Evolutionary conservation across 2,888 invertebrate species (phyloP).

Genomic region (Pheosia gnoma): DNA sequence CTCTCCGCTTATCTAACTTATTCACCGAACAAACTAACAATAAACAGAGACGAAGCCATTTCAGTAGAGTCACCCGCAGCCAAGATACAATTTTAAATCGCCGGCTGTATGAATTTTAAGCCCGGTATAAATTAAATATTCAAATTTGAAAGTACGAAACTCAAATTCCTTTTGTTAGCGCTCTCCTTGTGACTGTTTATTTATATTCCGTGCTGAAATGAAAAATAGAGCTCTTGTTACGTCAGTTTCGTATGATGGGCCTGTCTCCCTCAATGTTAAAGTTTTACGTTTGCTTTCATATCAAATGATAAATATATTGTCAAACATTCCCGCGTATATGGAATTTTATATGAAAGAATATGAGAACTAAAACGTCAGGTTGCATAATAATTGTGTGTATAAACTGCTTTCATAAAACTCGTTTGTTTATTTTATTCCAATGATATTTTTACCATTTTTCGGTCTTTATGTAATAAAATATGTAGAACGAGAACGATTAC

Average conservation of each 20-base stretch:
- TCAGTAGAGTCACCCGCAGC: slow-evolving; percentile 46
- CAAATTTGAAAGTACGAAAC: slow-evolving; percentile 46
- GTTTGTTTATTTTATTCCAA: neutral
- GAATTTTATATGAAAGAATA: neutral
- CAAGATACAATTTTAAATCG: slow-evolving; percentile 55
- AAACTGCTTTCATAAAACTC: neutral
- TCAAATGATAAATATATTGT: neutral
- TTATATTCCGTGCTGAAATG: slow-evolving; percentile 32
- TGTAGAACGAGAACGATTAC: no score
- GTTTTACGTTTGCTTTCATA: slow-evolving; percentile 1
- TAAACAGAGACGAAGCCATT: slow-evolving; percentile 54
- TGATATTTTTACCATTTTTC: no score
- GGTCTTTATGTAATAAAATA: no score
- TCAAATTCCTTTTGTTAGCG: slow-evolving; percentile 47
- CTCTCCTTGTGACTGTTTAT: slow-evolving; percentile 35
- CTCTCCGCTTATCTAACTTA: slow-evolving; percentile 61
- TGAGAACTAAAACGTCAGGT: neutral
- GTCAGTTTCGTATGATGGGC: slow-evolving; percentile 24
- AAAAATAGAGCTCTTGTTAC: slow-evolving; percentile 35
- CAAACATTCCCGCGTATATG: neutral
- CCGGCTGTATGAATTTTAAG: slow-evolving; percentile 39
- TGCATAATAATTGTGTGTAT: neutral
- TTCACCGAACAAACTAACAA: slow-evolving; percentile 66
- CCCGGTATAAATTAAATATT: slow-evolving; percentile 58
- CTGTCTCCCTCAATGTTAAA: neutral